Evolutionary conservation across 1,140 invertebrate genomes (phyloP), one percentile per base, ranked within the genome.

Genomic region (Heliconius nattereri): DNA sequence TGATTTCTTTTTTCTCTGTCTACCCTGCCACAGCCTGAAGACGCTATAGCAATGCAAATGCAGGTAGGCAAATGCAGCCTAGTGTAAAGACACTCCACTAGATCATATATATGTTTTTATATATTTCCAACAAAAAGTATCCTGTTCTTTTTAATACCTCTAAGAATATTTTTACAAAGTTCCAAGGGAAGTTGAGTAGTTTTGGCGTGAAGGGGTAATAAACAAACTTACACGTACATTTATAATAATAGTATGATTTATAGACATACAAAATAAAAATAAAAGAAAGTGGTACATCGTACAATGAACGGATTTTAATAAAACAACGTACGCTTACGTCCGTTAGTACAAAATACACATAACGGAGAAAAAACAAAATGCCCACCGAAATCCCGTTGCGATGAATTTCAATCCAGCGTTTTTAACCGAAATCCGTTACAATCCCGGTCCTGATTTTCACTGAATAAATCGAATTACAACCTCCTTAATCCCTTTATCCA

Each of bases 401-500:
- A 35, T 75, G 29, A 60, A 75, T 75, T 57, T n/a, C 26, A 75
- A 75, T 60, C 20, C 54, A 60, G 16, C 49, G 29, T 75, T 75
- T 75, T 75, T 60, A 75, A 57, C 52, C 74, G n/a, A 75, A 75
- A 75, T 20, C 54, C 54, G 54, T 75, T 75, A 75, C 32, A 75
- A 60, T 75, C 74, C 29, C 73, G 74, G 70, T 71, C 40, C 70
- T 75, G 32, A 73, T 78, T 57, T 77, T 78, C 73, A 72, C 73
- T 75, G 71, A 77, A 81, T 81, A 78, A 81, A 81, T 78, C 74
- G 60, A 78, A 73, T 81, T 72, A 81, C 79, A 76, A 52, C 26
- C 35, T 71, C 71, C 71, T 73, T 77, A 79, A 82, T 82, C 81
- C 79, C 76, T 71, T 78, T 72, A 77, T 79, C 75, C 81, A 75